These are phyloP conservation scores for Cosmia trapezina DNA, from an alignment of 2,888 invertebrate species.

Conservation along the genomic window DNA sequence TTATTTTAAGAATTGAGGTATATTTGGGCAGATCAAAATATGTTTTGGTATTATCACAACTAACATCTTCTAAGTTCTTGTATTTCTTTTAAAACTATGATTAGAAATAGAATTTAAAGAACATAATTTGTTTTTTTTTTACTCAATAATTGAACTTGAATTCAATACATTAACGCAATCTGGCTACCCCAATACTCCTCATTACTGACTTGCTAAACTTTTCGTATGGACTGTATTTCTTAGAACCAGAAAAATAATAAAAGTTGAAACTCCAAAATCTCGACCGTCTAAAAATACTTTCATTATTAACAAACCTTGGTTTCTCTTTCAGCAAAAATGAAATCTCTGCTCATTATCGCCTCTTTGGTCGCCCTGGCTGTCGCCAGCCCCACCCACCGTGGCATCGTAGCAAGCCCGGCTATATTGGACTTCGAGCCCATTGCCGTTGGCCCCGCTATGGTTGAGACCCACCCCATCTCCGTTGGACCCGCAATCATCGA, in stretches of 20 bases:
- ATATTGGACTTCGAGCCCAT: conserved; percentile 56
- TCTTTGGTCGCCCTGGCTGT: conserved; percentile 62
- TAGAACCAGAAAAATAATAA: not conserved
- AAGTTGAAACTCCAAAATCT: no score
- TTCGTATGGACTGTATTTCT: not conserved
- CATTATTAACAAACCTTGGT: not conserved
- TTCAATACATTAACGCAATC: not conserved
- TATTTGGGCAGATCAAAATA: not conserved
- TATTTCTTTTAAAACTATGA: not conserved
- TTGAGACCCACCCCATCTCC: conserved; percentile 38
- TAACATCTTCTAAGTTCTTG: not conserved
- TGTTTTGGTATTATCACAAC: not conserved
- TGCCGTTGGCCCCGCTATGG: conserved; percentile 53
- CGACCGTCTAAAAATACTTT: not conserved
- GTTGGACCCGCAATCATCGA: conserved; percentile 58
- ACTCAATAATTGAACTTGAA: not conserved
- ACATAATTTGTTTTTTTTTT: not conserved
- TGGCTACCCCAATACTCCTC: not conserved
- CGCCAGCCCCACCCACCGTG: conserved; percentile 65
- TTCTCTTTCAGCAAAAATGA: conserved; percentile 59
- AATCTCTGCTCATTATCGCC: conserved; percentile 57
- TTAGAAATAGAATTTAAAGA: not conserved
- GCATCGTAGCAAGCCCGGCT: conserved; percentile 59
- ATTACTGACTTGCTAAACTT: not conserved
- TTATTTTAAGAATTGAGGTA: not conserved